Percentiles rank a stretch among this genome's conserved stretches.
Evolutionary conservation across 2,797 vertebrate species (phyloP).

Genomic region (Enteromius fasciolatus): DNA sequence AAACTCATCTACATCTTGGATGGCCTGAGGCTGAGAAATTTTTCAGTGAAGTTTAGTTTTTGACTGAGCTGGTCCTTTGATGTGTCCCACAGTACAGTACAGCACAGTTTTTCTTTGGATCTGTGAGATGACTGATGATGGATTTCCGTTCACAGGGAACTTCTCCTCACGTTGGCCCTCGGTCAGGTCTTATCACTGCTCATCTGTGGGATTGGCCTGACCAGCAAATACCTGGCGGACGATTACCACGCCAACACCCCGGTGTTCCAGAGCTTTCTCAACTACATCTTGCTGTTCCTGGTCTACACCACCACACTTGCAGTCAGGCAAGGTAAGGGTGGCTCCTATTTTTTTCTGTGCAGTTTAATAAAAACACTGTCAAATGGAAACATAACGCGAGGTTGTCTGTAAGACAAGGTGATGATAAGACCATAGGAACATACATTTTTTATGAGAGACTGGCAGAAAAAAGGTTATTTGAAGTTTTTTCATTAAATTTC

Average conservation of each 20-base stretch:
- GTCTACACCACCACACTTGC: constrained; percentile 95
- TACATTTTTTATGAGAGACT: neutral
- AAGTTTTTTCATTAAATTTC: constrained; percentile 16
- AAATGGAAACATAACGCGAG: constrained; percentile 7
- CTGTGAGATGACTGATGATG: constrained; percentile 52
- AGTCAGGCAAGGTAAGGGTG: constrained; percentile 91
- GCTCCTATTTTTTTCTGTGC: neutral
- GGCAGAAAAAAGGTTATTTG: constrained; percentile 2
- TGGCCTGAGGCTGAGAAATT: neutral
- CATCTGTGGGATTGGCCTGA: constrained; percentile 91
- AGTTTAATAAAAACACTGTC: neutral
- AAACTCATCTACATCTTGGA: neutral
- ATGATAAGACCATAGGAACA: neutral
- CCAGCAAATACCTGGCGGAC: constrained; percentile 92
- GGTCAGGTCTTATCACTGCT: constrained; percentile 92
- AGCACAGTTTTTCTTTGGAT: neutral
- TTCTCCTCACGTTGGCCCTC: constrained; percentile 89
- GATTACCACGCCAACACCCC: constrained; percentile 95
- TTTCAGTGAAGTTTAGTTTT: neutral
- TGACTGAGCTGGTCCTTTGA: neutral
- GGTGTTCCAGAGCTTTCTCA: constrained; percentile 96
- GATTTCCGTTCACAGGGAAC: constrained; percentile 81
- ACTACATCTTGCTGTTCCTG: constrained; percentile 95
- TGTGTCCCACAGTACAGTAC: neutral
- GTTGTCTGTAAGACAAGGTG: neutral